Conservation (phyloP, 2,797 vertebrate species). For the Sylvia borin region DNA sequence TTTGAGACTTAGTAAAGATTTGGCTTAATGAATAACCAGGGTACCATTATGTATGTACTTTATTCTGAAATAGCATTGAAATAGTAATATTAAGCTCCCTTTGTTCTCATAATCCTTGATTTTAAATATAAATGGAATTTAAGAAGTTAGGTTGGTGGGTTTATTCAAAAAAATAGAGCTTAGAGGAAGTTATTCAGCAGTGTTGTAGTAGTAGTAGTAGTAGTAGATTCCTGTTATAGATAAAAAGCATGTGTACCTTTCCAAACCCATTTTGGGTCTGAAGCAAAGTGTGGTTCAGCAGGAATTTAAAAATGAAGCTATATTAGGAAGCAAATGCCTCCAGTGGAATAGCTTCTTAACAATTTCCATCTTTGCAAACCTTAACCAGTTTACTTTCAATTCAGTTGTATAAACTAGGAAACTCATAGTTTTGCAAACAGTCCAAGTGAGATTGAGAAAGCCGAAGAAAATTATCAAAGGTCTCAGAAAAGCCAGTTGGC, state of each 20-base stretch:
- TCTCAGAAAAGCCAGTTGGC: not conserved
- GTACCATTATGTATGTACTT: conserved; percentile 11
- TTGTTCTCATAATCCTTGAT: conserved; percentile 44
- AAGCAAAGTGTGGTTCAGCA: not conserved
- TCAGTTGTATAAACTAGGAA: not conserved
- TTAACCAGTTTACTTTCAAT: not conserved
- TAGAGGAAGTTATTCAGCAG: conserved; percentile 7
- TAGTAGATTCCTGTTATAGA: not conserved
- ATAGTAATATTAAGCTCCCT: conserved; percentile 21
- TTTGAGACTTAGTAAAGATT: not conserved
- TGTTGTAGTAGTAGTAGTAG: not conserved
- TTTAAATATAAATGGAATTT: conserved; percentile 42
- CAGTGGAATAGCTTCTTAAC: not conserved
- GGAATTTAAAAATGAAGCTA: not conserved
- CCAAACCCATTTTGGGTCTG: not conserved
- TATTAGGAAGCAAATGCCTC: not conserved
- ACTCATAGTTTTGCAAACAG: not conserved
- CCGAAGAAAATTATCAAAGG: not conserved
- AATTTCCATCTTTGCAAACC: conserved; percentile 12
- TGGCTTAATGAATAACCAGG: conserved; percentile 45
- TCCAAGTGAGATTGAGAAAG: not conserved
- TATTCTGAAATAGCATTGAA: conserved; percentile 11
- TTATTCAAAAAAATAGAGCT: not conserved
- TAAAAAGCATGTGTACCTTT: not conserved
- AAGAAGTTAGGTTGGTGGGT: not conserved